Evolutionary conservation across 2,888 invertebrate genomes (phyloP).

Genomic region (Scrobipalpa atriplicella): DNA sequence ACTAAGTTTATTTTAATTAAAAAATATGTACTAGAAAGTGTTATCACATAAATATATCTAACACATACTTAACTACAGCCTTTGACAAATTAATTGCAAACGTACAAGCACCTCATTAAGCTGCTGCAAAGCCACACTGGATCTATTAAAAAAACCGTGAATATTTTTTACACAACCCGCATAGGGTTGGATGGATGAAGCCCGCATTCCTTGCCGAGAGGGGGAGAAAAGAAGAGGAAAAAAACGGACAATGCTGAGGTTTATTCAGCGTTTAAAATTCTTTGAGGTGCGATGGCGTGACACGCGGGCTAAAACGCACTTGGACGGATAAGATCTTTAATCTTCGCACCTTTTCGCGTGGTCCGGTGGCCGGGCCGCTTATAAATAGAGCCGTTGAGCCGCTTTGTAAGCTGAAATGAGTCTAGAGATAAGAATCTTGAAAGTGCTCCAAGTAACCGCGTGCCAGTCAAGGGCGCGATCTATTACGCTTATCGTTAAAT

Average conservation of each 20-base stretch:
- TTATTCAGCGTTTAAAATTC: constrained; percentile 27
- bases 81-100: constrained; percentile 22
- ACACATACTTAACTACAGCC: constrained; percentile 6
- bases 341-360: constrained; percentile 79
- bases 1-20: neutral
- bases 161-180: constrained; percentile 1
- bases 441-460: constrained; percentile 65
- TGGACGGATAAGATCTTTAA: constrained; percentile 76
- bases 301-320: constrained; percentile 66
- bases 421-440: constrained; percentile 76
- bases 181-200: constrained; percentile 6
- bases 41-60: neutral
- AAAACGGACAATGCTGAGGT: constrained; percentile 11
- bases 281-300: constrained; percentile 58
- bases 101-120: constrained; percentile 26
- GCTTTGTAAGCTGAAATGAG: constrained; percentile 78
- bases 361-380: constrained; percentile 63
- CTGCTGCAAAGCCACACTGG: constrained; percentile 5
- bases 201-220: constrained; percentile 13
- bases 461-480: constrained; percentile 56
- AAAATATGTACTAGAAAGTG: neutral
- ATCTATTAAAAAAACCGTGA: constrained; percentile 18
- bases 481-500: constrained; percentile 64
- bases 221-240: constrained; percentile 18
- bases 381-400: constrained; percentile 69